Evolutionary conservation across 2,888 invertebrate genomes (phyloP), one percentile per base, ranked within the genome.

Genomic region (Caenorhabditis becei): DNA sequence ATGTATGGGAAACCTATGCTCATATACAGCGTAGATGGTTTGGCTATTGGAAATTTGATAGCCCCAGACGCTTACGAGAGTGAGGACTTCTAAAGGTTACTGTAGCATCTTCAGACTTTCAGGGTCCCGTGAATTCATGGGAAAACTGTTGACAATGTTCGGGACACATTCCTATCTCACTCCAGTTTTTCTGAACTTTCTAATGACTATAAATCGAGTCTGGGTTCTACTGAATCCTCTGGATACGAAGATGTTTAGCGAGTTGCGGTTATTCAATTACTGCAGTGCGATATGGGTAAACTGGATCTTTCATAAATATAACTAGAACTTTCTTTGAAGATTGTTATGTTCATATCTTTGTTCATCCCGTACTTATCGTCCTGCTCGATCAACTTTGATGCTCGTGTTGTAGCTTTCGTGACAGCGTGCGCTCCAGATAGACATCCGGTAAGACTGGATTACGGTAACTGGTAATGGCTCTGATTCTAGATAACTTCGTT

Each of bases 401-500:
- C 10, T 14, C 41, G 41, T 2, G 14, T 41, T 14, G 41, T 7
- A n/a, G n/a, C n/a, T n/a, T 70, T 70, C n/a, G 20, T 70, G 7
- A 59, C 69, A 0, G 69, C 28, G 10, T 71, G 70, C 23, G 61
- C 70, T 23, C 70, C 70, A 44, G 24, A 71, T 53, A 24, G 54
- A 20, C 70, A 71, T 62, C 44, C 35, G 70, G 70, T 71, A 11
- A 47, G 53, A n/a, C 4, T 32, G 32, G 32, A 10, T 32, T 32
- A 32, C 4, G 10, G 32, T 7, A 32, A 32, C 7, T 2, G 11
- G 14, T 14, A 14, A 5, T n/a, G n/a, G n/a, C n/a, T 2, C n/a
- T n/a, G 2, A 2, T 47, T 18, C 10, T 11, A 47, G 47, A 47
- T 47, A n/a, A 47, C 47, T 11, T 10, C 18, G 1, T 47, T 47